These are phyloP conservation scores for Micromesistius poutassou DNA, from an alignment of 2,797 vertebrate genomes.

Conservation along the genomic window DNA sequence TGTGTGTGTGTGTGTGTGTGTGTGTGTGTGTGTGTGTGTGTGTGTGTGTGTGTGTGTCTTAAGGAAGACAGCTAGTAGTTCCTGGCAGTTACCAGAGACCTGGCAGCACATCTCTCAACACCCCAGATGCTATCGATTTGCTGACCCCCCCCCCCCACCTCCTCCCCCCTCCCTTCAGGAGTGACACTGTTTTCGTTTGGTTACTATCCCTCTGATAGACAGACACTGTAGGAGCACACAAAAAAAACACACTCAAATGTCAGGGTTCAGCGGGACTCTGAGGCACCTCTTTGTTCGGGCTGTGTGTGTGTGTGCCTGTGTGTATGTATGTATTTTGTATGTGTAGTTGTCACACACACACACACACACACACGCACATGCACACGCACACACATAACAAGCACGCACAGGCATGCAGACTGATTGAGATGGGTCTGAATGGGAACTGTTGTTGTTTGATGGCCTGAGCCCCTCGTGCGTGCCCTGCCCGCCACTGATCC, in stretches of 20 bases:
- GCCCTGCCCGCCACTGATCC: slow-evolving; percentile 60
- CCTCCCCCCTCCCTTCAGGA: slow-evolving; percentile 47
- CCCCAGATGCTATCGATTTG: slow-evolving; percentile 9
- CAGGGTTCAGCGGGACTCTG: slow-evolving; percentile 38
- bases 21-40: slow-evolving; percentile 19
- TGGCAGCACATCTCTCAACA: slow-evolving; percentile 13
- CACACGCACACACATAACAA: slow-evolving; percentile 10
- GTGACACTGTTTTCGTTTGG: slow-evolving; percentile 21
- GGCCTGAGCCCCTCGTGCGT: slow-evolving; percentile 49
- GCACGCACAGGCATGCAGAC: background rate
- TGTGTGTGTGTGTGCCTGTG: slow-evolving; percentile 13
- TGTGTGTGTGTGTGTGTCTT: background rate
- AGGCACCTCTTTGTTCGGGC: background rate
- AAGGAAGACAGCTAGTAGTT: slow-evolving; percentile 26
- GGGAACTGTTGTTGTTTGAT: slow-evolving; percentile 58
- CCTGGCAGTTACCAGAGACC: slow-evolving; percentile 37
- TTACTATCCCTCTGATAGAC: slow-evolving; percentile 35
- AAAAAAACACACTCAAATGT: slow-evolving; percentile 64
- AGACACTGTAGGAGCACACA: slow-evolving; percentile 34
- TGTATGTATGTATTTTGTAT: slow-evolving; percentile 16
- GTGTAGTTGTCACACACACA: slow-evolving; percentile 14
- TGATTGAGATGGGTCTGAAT: slow-evolving; percentile 32
- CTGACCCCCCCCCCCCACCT: background rate
- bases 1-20: slow-evolving; percentile 6
- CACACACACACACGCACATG: background rate